phyloP scores from a whole-genome alignment of 2,113 vertebrate species.

The Lampris incognitus region DNA sequence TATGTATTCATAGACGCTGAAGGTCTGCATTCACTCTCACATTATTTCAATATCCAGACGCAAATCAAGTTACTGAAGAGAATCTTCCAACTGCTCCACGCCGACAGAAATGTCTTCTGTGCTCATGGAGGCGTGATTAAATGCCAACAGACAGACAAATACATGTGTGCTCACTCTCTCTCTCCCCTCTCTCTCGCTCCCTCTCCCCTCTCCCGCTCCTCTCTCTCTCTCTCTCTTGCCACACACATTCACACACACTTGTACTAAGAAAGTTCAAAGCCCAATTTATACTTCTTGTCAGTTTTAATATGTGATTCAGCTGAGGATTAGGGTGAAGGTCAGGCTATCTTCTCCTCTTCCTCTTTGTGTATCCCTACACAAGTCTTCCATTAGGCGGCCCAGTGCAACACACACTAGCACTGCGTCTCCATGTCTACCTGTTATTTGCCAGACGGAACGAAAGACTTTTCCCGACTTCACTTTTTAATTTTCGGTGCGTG shows the following conservation, averaged over 20 bases:
- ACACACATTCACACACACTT: slow-evolving; percentile 3
- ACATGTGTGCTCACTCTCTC: not conserved
- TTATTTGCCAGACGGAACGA: too few species aligned
- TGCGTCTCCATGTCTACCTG: too few species aligned
- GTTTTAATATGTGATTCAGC: slow-evolving; percentile 12
- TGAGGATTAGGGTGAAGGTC: not conserved
- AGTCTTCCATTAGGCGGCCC: too few species aligned
- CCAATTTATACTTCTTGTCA: slow-evolving; percentile 4
- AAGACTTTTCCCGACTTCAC: too few species aligned
- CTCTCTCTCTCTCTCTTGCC: not conserved
- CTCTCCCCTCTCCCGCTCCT: too few species aligned
- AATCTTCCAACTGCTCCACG: slow-evolving; percentile 25
- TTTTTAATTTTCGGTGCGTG: too few species aligned
- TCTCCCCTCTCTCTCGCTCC: too few species aligned
- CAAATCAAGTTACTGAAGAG: slow-evolving; percentile 42
- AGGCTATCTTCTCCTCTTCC: slow-evolving; percentile 4
- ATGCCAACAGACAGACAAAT: too few species aligned
- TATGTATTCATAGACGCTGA: slow-evolving; percentile 7
- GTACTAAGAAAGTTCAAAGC: not conserved
- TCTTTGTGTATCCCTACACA: slow-evolving; percentile 17
- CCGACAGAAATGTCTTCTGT: slow-evolving; percentile 1
- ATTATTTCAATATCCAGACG: slow-evolving; percentile 46
- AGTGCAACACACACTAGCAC: too few species aligned
- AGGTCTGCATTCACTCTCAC: slow-evolving; percentile 12
- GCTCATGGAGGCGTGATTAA: too few species aligned